A percentile compares a stretch with the other conserved stretches of the same genome.
phyloP scores from a whole-genome alignment of 2,888 invertebrate genomes.

The Orthosia cruda region DNA sequence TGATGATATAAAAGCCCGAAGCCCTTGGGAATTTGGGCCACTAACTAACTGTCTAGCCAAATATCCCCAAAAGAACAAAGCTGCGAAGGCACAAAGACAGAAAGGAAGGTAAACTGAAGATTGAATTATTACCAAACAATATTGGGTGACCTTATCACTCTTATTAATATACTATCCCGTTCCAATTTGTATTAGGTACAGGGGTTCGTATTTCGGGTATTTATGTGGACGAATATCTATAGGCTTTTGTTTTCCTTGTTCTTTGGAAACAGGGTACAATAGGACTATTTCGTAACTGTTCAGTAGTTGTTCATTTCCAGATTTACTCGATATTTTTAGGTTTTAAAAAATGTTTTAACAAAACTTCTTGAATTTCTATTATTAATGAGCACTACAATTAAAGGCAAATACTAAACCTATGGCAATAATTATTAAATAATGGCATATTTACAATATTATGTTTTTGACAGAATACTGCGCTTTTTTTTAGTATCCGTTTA shows the following conservation, averaged over 20 bases:
- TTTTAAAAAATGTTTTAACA: not conserved
- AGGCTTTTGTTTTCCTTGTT: conserved; percentile 15
- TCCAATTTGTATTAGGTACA: conserved; percentile 51
- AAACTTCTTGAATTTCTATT: not conserved
- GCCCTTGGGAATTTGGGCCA: conserved; percentile 46
- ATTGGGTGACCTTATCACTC: conserved; percentile 50
- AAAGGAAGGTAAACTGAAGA: conserved; percentile 28
- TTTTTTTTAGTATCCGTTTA: no score
- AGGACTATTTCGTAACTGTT: conserved; percentile 2
- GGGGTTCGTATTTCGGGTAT: conserved; percentile 5
- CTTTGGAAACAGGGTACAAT: conserved; percentile 11
- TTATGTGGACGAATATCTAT: conserved; percentile 26
- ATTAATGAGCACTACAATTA: conserved; percentile 2
- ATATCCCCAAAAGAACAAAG: conserved; percentile 42
- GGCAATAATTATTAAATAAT: no score
- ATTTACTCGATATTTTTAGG: not conserved
- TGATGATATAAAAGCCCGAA: conserved; percentile 31
- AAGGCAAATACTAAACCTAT: not conserved
- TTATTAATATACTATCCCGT: conserved; percentile 42
- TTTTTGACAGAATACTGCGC: conserved; percentile 5
- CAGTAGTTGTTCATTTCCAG: not conserved
- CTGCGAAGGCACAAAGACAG: conserved; percentile 34
- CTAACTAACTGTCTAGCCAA: conserved; percentile 42
- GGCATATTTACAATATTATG: not conserved
- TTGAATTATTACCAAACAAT: conserved; percentile 48